phyloP scores from a whole-genome alignment of 2,797 vertebrate species.

The Mormyrops attenuatus region DNA sequence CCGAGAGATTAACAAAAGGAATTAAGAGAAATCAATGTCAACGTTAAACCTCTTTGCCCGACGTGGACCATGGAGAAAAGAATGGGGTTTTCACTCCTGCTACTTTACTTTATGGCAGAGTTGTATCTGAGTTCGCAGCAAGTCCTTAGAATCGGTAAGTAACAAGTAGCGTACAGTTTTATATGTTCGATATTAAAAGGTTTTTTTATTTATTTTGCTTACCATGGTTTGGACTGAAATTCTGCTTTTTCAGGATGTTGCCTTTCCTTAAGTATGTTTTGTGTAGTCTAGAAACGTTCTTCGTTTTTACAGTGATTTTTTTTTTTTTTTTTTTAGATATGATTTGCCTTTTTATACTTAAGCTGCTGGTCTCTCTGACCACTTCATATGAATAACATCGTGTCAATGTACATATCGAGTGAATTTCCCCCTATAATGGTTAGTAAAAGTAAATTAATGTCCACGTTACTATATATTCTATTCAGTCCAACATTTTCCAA shows the following conservation, averaged over 20 bases:
- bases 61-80: constrained; percentile 63
- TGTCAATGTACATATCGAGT: background rate
- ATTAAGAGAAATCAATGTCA: constrained; percentile 48
- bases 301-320: background rate
- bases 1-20: constrained; percentile 54
- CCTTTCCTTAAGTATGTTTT: background rate
- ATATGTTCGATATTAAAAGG: background rate
- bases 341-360: background rate
- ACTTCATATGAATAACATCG: background rate
- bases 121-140: constrained; percentile 76
- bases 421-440: background rate
- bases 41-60: constrained; percentile 53
- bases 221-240: background rate
- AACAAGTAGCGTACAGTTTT: background rate
- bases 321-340: background rate
- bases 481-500: background rate
- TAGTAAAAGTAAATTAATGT: background rate
- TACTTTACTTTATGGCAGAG: constrained; percentile 65
- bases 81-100: constrained; percentile 58
- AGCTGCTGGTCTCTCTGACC: background rate
- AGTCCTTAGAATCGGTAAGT: constrained; percentile 93
- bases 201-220: background rate
- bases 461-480: background rate
- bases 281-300: background rate
- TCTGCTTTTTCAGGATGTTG: background rate